Percentiles rank a stretch among this genome's conserved stretches.
phyloP scores from a whole-genome alignment of 53 echinoderm and acorn worm species.

The Henricia sp. region DNA sequence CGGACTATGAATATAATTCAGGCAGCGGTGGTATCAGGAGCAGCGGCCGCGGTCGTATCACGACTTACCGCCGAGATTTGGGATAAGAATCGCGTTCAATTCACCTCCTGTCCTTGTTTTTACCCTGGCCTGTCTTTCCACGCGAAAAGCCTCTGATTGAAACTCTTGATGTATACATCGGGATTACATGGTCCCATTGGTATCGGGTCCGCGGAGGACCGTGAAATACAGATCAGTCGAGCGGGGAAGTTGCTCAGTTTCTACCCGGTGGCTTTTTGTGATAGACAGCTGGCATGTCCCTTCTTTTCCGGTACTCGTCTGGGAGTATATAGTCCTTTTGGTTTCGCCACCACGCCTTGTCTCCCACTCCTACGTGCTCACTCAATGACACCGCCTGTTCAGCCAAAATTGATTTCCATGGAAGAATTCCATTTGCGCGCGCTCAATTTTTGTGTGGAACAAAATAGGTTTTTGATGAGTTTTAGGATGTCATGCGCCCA shows the following conservation, averaged over 20 bases:
- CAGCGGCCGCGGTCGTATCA: neutral
- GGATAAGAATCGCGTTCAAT: neutral
- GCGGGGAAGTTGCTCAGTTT: slow-evolving; percentile 22
- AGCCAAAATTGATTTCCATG: slow-evolving; percentile 11
- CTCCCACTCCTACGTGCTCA: neutral
- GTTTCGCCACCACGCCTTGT: neutral
- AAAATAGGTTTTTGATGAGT: slow-evolving; percentile 3
- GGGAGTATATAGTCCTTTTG: no score
- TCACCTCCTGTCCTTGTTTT: neutral
- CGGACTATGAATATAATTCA: neutral
- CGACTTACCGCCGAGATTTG: neutral
- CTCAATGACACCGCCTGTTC: neutral
- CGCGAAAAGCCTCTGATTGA: neutral
- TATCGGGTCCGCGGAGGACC: slow-evolving; percentile 34
- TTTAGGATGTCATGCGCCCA: slow-evolving; percentile 17
- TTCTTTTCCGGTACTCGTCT: neutral
- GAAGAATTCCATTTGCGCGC: neutral
- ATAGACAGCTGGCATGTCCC: slow-evolving; percentile 38
- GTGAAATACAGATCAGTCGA: slow-evolving; percentile 49
- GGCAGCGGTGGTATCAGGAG: neutral
- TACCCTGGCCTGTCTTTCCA: neutral
- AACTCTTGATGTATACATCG: slow-evolving; percentile 11
- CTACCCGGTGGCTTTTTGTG: slow-evolving; percentile 43
- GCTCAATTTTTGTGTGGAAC: neutral
- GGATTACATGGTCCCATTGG: slow-evolving; percentile 49